These are phyloP conservation scores for Ceramica pisi DNA, from an alignment of 2,888 invertebrate species.

Conservation along the genomic window DNA sequence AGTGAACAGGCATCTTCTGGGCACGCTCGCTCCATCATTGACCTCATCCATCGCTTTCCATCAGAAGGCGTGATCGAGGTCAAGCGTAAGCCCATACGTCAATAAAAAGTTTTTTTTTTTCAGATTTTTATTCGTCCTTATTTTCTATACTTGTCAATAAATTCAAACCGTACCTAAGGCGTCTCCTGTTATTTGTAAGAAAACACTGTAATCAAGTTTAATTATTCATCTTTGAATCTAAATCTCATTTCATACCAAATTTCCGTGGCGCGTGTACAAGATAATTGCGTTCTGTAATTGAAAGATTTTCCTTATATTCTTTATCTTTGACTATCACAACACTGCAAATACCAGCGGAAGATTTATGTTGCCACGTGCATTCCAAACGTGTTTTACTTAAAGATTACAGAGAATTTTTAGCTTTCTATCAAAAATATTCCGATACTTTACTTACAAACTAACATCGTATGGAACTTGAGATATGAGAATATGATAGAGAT, in stretches of 20 bases:
- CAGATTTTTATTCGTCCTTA: too few relatives aligned
- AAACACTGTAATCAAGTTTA: not conserved
- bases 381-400: conserved; percentile 28
- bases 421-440: conserved; percentile 27
- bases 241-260: not conserved
- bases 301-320: conserved; percentile 1
- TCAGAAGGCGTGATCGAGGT: too few relatives aligned
- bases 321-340: not conserved
- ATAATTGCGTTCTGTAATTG: conserved; percentile 10
- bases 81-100: too few relatives aligned
- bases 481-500: conserved; percentile 5
- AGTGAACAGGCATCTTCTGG: too few relatives aligned
- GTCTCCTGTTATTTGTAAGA: not conserved
- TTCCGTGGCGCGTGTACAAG: not conserved
- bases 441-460: conserved; percentile 9
- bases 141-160: not conserved
- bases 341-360: conserved; percentile 25
- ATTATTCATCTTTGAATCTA: not conserved
- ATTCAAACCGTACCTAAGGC: not conserved
- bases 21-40: too few relatives aligned
- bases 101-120: too few relatives aligned
- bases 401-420: conserved; percentile 17
- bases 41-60: too few relatives aligned
- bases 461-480: not conserved
- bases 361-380: conserved; percentile 28